Evolutionary conservation across 2,797 vertebrate species (phyloP).

Genomic region (Glossophaga mutica): DNA sequence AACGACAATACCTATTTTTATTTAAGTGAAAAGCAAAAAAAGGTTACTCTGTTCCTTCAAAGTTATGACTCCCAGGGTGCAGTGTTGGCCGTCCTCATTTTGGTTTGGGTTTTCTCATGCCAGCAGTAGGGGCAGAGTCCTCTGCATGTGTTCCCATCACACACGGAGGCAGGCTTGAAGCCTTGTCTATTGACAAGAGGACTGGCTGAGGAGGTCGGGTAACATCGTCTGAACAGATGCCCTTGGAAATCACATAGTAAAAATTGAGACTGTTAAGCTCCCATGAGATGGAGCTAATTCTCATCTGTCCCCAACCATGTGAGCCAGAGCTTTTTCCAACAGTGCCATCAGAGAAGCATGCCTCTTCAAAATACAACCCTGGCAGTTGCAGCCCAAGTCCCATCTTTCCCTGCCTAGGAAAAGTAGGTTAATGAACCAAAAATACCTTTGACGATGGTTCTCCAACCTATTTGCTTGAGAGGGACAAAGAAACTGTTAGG

Average conservation of each 20-base stretch:
- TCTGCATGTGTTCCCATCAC: background rate
- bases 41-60: background rate
- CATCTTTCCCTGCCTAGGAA: background rate
- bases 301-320: background rate
- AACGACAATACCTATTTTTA: background rate
- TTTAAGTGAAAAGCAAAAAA: background rate
- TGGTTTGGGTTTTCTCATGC: background rate
- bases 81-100: background rate
- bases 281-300: background rate
- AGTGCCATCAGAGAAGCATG: background rate
- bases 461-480: background rate
- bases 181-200: background rate
- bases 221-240: background rate
- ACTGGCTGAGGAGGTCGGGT: background rate
- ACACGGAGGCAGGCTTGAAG: background rate
- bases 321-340: background rate
- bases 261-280: background rate
- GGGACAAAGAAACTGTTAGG: background rate
- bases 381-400: background rate
- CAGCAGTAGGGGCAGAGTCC: background rate
- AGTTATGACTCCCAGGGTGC: background rate
- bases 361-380: background rate
- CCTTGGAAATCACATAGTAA: background rate
- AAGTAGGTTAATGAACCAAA: background rate
- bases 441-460: background rate